Evolutionary conservation across 2,888 invertebrate genomes (phyloP), one percentile per base, ranked within the genome.

Genomic region (Drosophila pseudotakahashii): DNA sequence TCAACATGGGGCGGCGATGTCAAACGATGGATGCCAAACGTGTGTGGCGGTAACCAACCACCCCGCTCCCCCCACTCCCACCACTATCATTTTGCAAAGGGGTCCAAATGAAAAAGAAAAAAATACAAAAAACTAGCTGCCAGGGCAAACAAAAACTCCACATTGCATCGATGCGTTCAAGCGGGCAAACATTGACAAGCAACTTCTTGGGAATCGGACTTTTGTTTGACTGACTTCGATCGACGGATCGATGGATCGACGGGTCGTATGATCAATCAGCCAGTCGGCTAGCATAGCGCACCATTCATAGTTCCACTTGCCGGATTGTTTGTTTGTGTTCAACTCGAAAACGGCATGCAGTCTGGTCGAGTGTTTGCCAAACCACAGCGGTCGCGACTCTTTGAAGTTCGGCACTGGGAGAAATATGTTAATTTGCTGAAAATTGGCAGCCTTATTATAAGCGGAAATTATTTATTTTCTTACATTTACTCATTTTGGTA

Each of bases 1-100:
- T 86, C 86, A 83, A 83, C 83, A 80, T 61, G 81, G 57, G 88
- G 84, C 84, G 84, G 84, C 77, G 71, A 81, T 84, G 84, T 84
- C 84, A 84, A 84, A 84, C 73, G 71, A 48, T 73, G 73, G 84
- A 50, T 63, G 62, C 67, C 69, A 61, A 63, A 79, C 84, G 75
- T 75, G 79, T 86, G 85, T 88, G 80, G 82, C 78, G 74, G 75
- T 78, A 44, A 7, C 11, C 41, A 3, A 0, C 47, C 30, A 0
- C 14, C 30, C 30, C 3, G 44, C 66, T n/a, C 23, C 30, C 7
- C 10, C 16, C 7, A 9, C n/a, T n/a, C n/a, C n/a, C n/a, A 16
- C 52, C 37, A 37, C 16, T 23, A 13, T 42, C 59, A 69, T 73
- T 77, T 75, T 51, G 77, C 77, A 79, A 81, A 62, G 62, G 68